Evolutionary conservation across 2,888 invertebrate genomes (phyloP), one percentile per base, ranked within the genome.

Genomic region (Cheilosia vulpina): DNA sequence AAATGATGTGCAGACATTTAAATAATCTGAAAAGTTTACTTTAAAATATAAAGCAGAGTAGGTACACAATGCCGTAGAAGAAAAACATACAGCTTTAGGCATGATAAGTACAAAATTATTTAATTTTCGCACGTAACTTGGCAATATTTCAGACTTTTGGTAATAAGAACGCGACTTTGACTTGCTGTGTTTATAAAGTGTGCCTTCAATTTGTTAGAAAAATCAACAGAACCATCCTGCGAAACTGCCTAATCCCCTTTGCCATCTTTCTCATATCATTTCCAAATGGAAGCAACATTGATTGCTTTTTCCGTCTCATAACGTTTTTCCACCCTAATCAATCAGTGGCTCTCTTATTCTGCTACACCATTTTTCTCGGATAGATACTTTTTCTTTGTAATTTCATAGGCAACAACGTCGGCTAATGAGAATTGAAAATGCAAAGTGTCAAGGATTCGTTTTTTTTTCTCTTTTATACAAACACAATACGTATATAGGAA

Each of bases 381-480:
- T 31, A 47, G 31, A 52, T 52, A 43, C 45, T 69, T 45, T 34
- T 21, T 21, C 6, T 68, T 57, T 45, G 34, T 45, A 58, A 38
- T 50, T 38, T 24, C 50, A 71, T 58, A 71, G 34, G 58, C 58
- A 50, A 41, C 58, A 71, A 19, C 58, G n/a, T 38, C 17, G 38
- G 24, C 38, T 71, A 71, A 71, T 71, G 71, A 60, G 71, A 60
- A 58, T 50, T 24, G 50, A 17, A 71, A 60, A 71, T 60, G 57
- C 58, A 60, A 47, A 71, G 71, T 71, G 58, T 71, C 24, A 50
- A 57, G 50, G 38, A 50, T 38, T 45, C 31, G 13, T 27, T 57
- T 68, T 53, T 66, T 24, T 71, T 24, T 2, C 11, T 31, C 9
- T 57, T 5, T 21, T 57, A 34, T 45, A n/a, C 57, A 69, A 31